Base-by-base conservation (phyloP, 2,113 vertebrate species). In the Speoplatyrhinus poulsoni region DNA sequence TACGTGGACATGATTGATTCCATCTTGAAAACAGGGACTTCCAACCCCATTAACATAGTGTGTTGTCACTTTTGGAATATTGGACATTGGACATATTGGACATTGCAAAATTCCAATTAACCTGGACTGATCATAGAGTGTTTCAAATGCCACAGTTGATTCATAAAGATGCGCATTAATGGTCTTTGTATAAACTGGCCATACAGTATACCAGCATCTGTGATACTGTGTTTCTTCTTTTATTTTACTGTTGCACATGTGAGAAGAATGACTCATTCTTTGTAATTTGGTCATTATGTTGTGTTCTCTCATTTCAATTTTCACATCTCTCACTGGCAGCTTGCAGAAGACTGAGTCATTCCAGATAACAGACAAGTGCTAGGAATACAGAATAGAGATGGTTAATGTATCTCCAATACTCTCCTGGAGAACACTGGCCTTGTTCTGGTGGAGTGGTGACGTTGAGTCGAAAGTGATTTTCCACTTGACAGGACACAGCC, bases 11-110 rank as follows among this genome's bases (percentile, higher is more conserved):
- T 84, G 88, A 89, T 90, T 85, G 87, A 91, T 89, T 87, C 85
- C 78, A 84, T 83, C 83, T 85, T 81, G 84, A 84, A 84, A 87
- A 90, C 80, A 84, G 84, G 76, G 79, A 84, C 82, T 85, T 86
- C 72, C 87, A 77, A 84, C 70, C 65, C 56, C 72, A 69, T 90
- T 91, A 88, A 85, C 90, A 89, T 89, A 89, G 87, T 86, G 79
- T 82, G 84, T 82, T 88, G 85, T 87, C 85, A 86, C 83, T 85
- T 88, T 85, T 85, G 53, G 79, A 84, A 82, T 85, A 85, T 77
- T 85, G 76, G 82, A 72, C 73, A 26, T 85, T 85, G 53, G 79
- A 84, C 26, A 82, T 85, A 85, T 77, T 85, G 76, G 82, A 72
- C 85, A 84, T 82, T 49, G 69, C 78, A 73, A 80, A 75, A 85